Evolutionary conservation across 1,140 invertebrate species (phyloP), one percentile per base, ranked within the genome.

Genomic region (Argopecten irradians): DNA sequence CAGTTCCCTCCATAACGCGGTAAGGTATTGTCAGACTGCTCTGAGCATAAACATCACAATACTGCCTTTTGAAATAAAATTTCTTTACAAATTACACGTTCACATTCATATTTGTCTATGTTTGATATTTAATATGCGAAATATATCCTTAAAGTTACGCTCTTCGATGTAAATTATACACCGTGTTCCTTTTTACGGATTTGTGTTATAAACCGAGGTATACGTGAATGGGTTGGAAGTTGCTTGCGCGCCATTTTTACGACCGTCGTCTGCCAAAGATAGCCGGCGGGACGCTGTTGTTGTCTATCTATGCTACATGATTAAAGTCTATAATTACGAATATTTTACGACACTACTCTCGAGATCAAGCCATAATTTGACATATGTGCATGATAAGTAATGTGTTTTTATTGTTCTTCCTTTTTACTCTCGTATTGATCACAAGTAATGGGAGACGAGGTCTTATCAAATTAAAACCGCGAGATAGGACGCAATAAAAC

Each of bases 321-420:
- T 71, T 71, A 71, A 71, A 71, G 22, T 71, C 55, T 71, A 71
- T 71, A 71, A 71, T 71, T 71, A 71, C 22, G 55, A 71, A 71
- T 71, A 71, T 71, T 71, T 71, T 71, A 71, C 55, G 55, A 71
- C 1, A 5, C 28, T 71, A 71, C 55, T 71, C 55, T 71, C 55
- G 55, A 71, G 55, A 71, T 71, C 55, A 3, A 8, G 55, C 55
- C 55, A 71, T 71, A 71, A 71, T 71, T n/a, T 71, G 55, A 71
- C 55, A 71, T 71, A 71, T 71, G 55, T 71, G 55, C 55, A 71
- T 71, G 55, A 71, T 71, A 71, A 71, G 55, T 71, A 71, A 28
- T 71, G 55, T 71, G 55, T 71, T 71, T 71, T 71, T 71, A 71
- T 71, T 71, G 28, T 22, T 71, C 55, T 71, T 71, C 55, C 55